Evolutionary conservation across 2,888 invertebrate genomes (phyloP), one percentile per base, ranked within the genome.

Genomic region (Stratiomys singularior): DNA sequence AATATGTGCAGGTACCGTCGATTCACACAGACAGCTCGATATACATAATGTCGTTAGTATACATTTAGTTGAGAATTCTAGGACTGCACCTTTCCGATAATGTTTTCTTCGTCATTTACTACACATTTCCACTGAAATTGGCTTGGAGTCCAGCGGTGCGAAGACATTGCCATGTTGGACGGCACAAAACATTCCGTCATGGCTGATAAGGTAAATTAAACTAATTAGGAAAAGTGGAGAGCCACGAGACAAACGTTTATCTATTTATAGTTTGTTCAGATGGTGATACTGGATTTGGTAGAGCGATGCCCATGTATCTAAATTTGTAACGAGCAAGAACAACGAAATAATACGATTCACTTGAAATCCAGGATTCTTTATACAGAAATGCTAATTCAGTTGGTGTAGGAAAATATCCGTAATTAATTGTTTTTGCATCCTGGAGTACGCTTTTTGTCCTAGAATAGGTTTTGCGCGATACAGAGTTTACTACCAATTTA

Each of bases 71-170:
- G 58, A 52, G 74, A 74, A 74, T 74, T 74, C 60, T 58, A 74
- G 74, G 74, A 74, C 60, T 74, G 58, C 74, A 60, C 60, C 74
- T 74, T 37, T 28, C 44, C 46, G 44, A 27, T 37, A 9, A 67
- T 67, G 18, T 74, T 37, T 44, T 72, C 46, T 56, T 58, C n/a
- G 74, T 74, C 74, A 74, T 74, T 58, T 74, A 60, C 74, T 74
- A 60, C 60, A 74, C 60, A 52, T 56, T 69, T 27, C 2, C 56
- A 13, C 23, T 69, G 2, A 47, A 69, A 47, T 30, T 69, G 46
- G 5, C 25, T n/a, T 47, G 25, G 5, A 37, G 46, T 44, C 37
- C 37, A 66, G 66, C 27, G 15, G 66, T 44, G 47, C 15, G 30
- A 25, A 21, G 23, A 23, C 18, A 23, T 47, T 15, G 46, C 27